phyloP scores from a whole-genome alignment of 2,888 invertebrate species.

The Chymomyza procnemis region DNA sequence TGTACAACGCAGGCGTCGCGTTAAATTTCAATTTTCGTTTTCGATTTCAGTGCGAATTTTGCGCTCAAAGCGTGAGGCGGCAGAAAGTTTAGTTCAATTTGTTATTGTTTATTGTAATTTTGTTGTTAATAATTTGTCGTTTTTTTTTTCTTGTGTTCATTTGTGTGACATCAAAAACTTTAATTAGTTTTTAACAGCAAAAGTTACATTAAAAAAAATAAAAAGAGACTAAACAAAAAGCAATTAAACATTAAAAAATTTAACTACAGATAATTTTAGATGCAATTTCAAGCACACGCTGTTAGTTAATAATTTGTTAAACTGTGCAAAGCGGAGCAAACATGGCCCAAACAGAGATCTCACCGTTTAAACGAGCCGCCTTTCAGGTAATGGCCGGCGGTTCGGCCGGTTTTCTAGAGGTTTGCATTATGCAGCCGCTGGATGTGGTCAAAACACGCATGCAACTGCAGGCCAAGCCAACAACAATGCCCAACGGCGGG shows the following conservation, averaged over 20 bases:
- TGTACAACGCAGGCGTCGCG: constrained; percentile 15
- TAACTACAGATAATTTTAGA: neutral
- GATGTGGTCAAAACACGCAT: constrained; percentile 95
- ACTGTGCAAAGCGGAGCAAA: neutral
- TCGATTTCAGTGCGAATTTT: constrained; percentile 54
- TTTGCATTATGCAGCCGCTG: constrained; percentile 96
- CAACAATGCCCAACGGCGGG: constrained; percentile 41
- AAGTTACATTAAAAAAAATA: too few relatives aligned
- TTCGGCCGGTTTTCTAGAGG: constrained; percentile 95
- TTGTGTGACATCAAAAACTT: neutral
- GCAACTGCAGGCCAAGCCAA: constrained; percentile 82
- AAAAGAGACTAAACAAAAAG: neutral
- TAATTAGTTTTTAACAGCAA: neutral
- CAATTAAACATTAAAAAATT: neutral
- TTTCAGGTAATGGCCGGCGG: constrained; percentile 85
- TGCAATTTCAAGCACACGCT: too few relatives aligned
- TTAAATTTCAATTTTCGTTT: constrained; percentile 25
- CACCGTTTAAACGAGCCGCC: constrained; percentile 67
- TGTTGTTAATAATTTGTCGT: constrained; percentile 2
- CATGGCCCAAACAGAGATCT: constrained; percentile 48
- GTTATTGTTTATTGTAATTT: constrained; percentile 10
- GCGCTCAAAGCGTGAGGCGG: constrained; percentile 43
- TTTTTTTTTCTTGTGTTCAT: constrained; percentile 2
- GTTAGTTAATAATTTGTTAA: too few relatives aligned
- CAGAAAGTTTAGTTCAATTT: constrained; percentile 9